These are phyloP conservation scores for Trichopria drosophilae DNA, from an alignment of 2,888 invertebrate species.

Conservation along the genomic window DNA sequence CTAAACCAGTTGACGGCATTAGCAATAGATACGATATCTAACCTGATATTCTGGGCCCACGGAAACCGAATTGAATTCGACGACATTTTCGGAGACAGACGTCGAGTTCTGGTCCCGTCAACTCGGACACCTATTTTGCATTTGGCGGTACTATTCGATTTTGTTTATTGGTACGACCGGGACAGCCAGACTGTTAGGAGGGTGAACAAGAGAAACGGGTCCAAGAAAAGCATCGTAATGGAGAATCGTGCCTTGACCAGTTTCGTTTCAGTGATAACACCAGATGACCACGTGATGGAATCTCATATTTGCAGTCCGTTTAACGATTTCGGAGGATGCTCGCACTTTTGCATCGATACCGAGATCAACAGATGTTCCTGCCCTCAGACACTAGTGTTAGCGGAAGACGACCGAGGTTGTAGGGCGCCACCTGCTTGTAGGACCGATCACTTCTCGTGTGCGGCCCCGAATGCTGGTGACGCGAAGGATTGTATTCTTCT, in stretches of 20 bases:
- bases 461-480: conserved; percentile 58
- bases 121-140: conserved; percentile 60
- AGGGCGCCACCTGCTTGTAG: conserved; percentile 71
- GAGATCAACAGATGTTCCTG: conserved; percentile 74
- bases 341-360: conserved; percentile 71
- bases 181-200: conserved; percentile 71
- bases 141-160: conserved; percentile 69
- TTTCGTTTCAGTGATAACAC: conserved; percentile 67
- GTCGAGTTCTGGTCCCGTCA: conserved; percentile 60
- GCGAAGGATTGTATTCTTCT: conserved; percentile 71
- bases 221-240: conserved; percentile 67
- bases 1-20: conserved; percentile 70
- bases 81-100: conserved; percentile 77
- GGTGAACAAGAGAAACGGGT: conserved; percentile 69
- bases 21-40: conserved; percentile 75
- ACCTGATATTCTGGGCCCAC: conserved; percentile 84
- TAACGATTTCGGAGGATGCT: conserved; percentile 65
- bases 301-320: conserved; percentile 67
- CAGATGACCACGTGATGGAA: conserved; percentile 58
- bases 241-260: conserved; percentile 69
- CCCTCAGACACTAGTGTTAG: conserved; percentile 69
- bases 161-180: conserved; percentile 68
- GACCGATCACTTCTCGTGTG: conserved; percentile 73
- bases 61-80: conserved; percentile 78
- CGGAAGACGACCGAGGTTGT: conserved; percentile 69